A percentile compares a stretch with the other conserved stretches of the same genome.
Conservation (phyloP, 2,113 vertebrate genomes). For the Cervus canadensis region DNA sequence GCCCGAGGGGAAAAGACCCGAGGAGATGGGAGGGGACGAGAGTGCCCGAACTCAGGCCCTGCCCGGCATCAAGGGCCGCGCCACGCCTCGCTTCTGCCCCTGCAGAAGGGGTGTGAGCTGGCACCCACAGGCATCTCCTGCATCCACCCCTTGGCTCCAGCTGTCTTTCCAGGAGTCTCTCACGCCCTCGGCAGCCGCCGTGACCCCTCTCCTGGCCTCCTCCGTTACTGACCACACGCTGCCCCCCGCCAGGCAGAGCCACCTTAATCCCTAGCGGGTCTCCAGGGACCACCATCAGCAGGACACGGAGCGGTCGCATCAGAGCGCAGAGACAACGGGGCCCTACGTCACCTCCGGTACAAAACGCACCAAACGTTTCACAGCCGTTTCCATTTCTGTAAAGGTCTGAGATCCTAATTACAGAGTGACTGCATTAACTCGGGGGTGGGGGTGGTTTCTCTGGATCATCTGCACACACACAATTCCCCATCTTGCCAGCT, state of each 20-base stretch:
- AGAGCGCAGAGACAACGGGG: accelerated
- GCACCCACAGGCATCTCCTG: accelerated
- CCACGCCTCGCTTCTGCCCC: background rate
- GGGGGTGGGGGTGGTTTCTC: accelerated
- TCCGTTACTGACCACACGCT: accelerated
- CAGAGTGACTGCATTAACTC: background rate
- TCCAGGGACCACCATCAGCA: background rate
- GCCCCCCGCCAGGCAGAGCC: background rate
- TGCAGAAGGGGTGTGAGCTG: background rate
- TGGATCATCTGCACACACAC: accelerated
- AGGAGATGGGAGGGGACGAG: accelerated
- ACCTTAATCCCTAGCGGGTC: accelerated
- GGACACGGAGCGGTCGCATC: accelerated
- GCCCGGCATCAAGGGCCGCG: accelerated
- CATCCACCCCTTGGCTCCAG: background rate
- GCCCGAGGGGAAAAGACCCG: accelerated
- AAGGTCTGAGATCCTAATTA: background rate
- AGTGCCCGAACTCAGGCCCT: background rate
- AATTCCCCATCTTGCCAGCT: background rate
- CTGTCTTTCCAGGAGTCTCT: background rate
- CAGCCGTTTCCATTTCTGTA: background rate
- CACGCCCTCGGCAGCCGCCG: accelerated
- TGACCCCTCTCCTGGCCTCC: accelerated
- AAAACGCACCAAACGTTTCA: accelerated
- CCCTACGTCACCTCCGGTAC: accelerated